Evolutionary conservation across 2,888 invertebrate species (phyloP).

Genomic region (Apomyelois bistriatella): DNA sequence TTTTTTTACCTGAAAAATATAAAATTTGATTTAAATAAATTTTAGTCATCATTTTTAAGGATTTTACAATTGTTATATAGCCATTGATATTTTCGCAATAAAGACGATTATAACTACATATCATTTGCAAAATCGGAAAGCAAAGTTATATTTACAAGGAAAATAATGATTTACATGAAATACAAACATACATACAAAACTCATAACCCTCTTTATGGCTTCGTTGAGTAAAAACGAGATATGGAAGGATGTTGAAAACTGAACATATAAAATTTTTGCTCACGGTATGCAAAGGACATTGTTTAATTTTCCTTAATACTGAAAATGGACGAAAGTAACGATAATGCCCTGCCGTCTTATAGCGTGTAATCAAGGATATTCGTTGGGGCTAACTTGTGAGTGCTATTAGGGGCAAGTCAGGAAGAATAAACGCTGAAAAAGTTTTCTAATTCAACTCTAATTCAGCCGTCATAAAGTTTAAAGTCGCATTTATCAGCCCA

Average conservation of each 20-base stretch:
- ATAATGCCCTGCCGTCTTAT: conserved; percentile 23
- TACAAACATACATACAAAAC: no score
- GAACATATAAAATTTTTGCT: neutral
- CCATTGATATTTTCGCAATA: no score
- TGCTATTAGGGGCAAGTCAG: conserved; percentile 20
- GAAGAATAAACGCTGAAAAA: neutral
- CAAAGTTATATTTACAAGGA: no score
- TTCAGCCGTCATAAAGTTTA: conserved; percentile 4
- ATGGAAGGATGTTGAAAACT: neutral
- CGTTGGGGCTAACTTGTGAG: conserved; percentile 8
- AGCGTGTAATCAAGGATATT: conserved; percentile 20
- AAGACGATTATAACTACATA: no score
- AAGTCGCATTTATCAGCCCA: conserved; percentile 7
- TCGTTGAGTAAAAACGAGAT: neutral
- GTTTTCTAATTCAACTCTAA: neutral
- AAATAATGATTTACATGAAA: no score
- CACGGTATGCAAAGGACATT: conserved; percentile 9
- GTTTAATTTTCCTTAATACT: conserved; percentile 36
- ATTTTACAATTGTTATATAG: no score
- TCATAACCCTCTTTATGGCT: no score
- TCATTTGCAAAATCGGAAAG: no score
- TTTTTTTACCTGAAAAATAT: no score
- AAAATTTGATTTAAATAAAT: no score
- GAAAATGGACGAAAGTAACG: conserved; percentile 27
- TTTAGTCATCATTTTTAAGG: no score